Base-by-base conservation (phyloP, 2,797 vertebrate species). In the Argya squamiceps region DNA sequence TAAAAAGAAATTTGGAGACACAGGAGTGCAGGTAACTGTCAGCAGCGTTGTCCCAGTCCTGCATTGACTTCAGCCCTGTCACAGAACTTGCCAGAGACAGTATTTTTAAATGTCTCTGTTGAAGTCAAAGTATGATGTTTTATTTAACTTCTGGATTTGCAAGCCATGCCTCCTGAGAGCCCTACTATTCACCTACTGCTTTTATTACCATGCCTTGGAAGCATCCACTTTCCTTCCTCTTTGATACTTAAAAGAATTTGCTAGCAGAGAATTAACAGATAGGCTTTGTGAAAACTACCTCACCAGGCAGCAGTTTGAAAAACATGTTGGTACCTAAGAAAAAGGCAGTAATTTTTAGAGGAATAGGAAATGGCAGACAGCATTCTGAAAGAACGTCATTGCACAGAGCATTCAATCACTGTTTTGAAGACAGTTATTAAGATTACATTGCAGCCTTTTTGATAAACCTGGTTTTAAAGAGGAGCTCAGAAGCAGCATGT, bases 141-240 rank as follows among this genome's bases (percentile, higher is more conserved):
- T 88, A 86, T 85, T 71, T 78, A 92, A 89, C 56, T 93, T 83
- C 43, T 85, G 87, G 39, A 68, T 92, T 91, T 89, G 73, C 47
- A 96, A 88, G 26, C 47, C 4, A 0, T 92, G 67, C 69, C 78
- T 97, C 88, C 80, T 75, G 76, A 87, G 81, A 88, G 55, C 69
- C 44, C 26, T 82, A 44, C 85, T 67, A 4, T 93, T 95, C 83
- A 87, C 82, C 71, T 73, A 63, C 64, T 93, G 82, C 20, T 94
- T 93, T 95, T 92, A 93, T 91, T 94, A 62, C 82, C 53, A 9
- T 46, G 36, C 44, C 75, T 85, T 89, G 76, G 77, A 96, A 96
- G 60, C 62, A 67, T 94, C 79, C 64, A 67, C 52, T 95, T 96
- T 86, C 86, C 56, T 91, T 95, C 73, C 60, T 82, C 73, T 91